phyloP scores from a whole-genome alignment of 2,888 invertebrate genomes.

The Ischnus inquisitorius region DNA sequence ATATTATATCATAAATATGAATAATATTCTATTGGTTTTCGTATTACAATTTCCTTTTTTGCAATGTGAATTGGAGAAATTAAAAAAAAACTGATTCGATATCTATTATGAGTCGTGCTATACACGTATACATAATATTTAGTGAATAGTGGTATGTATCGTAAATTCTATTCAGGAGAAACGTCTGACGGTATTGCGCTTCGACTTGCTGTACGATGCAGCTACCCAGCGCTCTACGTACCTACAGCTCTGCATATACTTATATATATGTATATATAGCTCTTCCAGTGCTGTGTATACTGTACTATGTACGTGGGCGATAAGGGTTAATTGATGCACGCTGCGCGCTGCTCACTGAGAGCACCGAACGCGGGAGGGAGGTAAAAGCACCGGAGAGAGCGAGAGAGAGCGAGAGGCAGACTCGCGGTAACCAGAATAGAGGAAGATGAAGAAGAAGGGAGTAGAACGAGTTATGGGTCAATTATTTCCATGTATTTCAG shows the following conservation, averaged over 20 bases:
- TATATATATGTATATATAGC: constrained; percentile 25
- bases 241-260: constrained; percentile 46
- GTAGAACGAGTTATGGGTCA: constrained; percentile 73
- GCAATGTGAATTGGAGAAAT: no score
- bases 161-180: constrained; percentile 28
- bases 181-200: constrained; percentile 24
- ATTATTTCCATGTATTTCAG: constrained; percentile 79
- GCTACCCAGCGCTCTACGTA: constrained; percentile 40
- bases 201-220: constrained; percentile 33
- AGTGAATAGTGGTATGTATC: constrained; percentile 1
- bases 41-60: no score
- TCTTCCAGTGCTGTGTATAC: constrained; percentile 25
- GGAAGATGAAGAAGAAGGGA: constrained; percentile 17
- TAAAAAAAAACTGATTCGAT: no score
- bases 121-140: neutral
- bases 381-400: constrained; percentile 28
- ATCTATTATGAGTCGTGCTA: no score
- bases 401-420: neutral
- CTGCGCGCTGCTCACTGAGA: constrained; percentile 58
- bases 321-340: constrained; percentile 78
- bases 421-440: neutral
- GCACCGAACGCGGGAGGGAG: constrained; percentile 28
- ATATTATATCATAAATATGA: no score
- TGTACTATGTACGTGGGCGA: constrained; percentile 72
- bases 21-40: no score